Conservation (phyloP, 1,140 invertebrate genomes). For the Acromyrmex charruanus region DNA sequence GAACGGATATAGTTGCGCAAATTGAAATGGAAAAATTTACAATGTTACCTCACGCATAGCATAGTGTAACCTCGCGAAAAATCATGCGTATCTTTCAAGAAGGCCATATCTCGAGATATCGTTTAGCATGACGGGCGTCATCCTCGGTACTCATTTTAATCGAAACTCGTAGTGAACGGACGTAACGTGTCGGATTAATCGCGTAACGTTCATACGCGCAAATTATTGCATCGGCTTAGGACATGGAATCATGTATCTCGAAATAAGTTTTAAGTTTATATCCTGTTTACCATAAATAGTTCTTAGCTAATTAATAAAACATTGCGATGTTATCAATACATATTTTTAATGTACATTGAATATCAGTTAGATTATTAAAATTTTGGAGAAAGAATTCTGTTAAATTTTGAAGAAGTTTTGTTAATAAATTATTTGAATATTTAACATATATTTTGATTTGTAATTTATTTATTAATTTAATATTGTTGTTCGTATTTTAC, state of each 20-base stretch:
- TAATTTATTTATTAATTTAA: neutral
- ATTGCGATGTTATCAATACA: neutral
- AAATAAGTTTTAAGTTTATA: conserved; percentile 3
- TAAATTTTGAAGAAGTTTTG: neutral
- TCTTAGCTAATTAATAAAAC: neutral
- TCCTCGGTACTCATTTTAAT: conserved; percentile 44
- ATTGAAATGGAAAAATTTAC: conserved; percentile 5
- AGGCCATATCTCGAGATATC: conserved; percentile 41
- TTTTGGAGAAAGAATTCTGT: neutral
- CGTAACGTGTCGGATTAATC: conserved; percentile 41
- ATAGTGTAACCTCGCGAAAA: neutral
- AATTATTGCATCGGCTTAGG: neutral
- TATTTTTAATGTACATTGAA: neutral
- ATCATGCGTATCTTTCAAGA: conserved; percentile 8
- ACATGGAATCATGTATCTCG: neutral
- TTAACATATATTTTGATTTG: neutral
- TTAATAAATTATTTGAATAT: conserved; percentile 1
- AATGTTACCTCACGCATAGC: neutral
- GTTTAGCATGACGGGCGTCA: conserved; percentile 39
- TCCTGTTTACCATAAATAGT: neutral
- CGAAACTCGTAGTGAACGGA: conserved; percentile 14
- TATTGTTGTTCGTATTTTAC: neutral
- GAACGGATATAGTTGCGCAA: neutral
- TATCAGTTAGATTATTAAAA: neutral
- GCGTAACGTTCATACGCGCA: neutral